Percentiles rank a stretch among this genome's conserved stretches.
Evolutionary conservation across 2,113 vertebrate species (phyloP).

Genomic region (Atlantisia rogersi): DNA sequence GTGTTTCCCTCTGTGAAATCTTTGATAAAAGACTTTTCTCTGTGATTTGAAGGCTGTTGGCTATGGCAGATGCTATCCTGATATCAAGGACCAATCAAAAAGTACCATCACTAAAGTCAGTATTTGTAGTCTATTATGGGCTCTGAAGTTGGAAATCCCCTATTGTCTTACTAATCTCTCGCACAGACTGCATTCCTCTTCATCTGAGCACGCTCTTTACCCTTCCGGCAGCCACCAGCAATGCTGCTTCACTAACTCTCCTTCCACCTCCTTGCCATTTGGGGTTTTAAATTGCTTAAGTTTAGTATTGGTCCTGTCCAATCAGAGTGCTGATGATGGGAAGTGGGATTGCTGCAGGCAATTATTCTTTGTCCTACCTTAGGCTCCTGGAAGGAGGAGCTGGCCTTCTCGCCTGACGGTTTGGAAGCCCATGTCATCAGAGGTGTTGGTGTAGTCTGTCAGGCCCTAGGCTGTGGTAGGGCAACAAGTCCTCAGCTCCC

Average conservation of each 20-base stretch:
- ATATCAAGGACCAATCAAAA: slow-evolving; percentile 15
- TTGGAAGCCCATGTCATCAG: neutral
- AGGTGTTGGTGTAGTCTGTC: fast-evolving
- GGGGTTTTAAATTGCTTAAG: neutral
- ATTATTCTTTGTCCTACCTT: neutral
- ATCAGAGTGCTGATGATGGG: neutral
- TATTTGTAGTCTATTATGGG: slow-evolving; percentile 27
- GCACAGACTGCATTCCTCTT: neutral
- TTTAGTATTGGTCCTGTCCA: neutral
- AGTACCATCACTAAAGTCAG: neutral
- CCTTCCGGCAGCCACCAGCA: neutral
- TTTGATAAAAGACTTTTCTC: neutral
- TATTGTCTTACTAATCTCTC: slow-evolving; percentile 29
- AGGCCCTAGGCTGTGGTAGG: neutral
- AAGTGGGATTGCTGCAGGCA: neutral
- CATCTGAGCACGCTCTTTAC: neutral
- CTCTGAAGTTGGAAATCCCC: slow-evolving; percentile 30
- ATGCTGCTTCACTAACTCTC: neutral
- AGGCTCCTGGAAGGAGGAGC: neutral
- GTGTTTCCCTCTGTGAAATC: neutral
- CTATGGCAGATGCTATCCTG: slow-evolving; percentile 23
- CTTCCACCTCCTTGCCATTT: neutral
- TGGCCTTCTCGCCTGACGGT: neutral
- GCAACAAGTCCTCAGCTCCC: neutral
- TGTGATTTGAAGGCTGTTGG: neutral